Conservation (phyloP, 2,797 vertebrate genomes). For the Lateolabrax maculatus region DNA sequence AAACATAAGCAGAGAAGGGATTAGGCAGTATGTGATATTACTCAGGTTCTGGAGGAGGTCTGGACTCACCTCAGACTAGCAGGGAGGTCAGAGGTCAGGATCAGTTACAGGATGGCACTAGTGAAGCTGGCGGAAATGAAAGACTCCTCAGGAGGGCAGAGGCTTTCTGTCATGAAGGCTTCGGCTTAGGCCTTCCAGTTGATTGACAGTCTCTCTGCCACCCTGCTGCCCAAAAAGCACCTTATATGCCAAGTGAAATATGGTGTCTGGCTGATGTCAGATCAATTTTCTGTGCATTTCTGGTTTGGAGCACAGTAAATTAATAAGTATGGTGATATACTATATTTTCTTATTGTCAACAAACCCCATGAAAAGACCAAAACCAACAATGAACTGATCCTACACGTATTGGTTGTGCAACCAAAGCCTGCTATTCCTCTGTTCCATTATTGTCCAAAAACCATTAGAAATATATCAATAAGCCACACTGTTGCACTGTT, state of each 20-base stretch:
- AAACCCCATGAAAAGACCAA: background rate
- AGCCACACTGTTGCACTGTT: too few species aligned
- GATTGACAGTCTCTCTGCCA: constrained; percentile 30
- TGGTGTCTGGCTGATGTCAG: background rate
- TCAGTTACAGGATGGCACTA: background rate
- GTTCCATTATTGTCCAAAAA: background rate
- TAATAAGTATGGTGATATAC: background rate
- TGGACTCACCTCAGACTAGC: background rate
- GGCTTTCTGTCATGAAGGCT: constrained; percentile 14
- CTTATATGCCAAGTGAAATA: constrained; percentile 13
- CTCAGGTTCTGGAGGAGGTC: background rate
- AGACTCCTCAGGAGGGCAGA: constrained; percentile 8
- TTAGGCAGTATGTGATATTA: constrained; percentile 16
- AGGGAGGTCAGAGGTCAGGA: constrained; percentile 26
- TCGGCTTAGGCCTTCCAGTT: constrained; percentile 2
- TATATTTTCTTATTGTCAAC: background rate
- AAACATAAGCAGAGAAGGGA: background rate
- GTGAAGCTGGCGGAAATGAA: constrained; percentile 5
- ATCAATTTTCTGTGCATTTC: background rate
- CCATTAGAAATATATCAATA: background rate
- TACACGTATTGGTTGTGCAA: background rate
- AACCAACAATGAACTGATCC: background rate
- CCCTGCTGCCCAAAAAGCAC: background rate
- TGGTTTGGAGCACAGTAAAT: background rate
- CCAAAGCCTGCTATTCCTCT: background rate